phyloP scores from a whole-genome alignment of 2,113 vertebrate species.

The Peucedramus taeniatus region DNA sequence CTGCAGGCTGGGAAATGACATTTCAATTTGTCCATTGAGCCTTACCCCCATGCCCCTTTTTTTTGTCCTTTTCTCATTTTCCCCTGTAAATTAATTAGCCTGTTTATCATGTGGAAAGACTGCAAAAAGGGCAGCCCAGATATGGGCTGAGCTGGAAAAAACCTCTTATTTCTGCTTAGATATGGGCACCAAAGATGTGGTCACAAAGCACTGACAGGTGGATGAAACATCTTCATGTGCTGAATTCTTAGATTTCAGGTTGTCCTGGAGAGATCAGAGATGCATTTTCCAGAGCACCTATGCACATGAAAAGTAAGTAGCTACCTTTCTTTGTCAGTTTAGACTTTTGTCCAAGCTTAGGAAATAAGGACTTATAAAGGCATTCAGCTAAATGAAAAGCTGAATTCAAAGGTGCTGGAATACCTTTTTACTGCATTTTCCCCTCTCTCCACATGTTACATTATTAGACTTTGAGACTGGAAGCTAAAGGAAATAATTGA shows the following conservation, averaged over 20 bases:
- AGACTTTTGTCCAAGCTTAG: neutral
- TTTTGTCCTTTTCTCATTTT: neutral
- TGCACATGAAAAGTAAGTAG: neutral
- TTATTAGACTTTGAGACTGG: neutral
- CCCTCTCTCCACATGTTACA: neutral
- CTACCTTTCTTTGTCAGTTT: neutral
- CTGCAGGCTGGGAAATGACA: conserved; percentile 65
- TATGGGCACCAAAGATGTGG: neutral
- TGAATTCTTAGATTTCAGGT: neutral
- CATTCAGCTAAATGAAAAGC: conserved; percentile 19
- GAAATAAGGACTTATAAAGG: neutral
- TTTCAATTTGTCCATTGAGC: conserved; percentile 73
- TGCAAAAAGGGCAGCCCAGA: neutral
- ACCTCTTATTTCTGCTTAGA: neutral
- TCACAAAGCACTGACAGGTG: neutral
- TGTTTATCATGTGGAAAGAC: conserved; percentile 49
- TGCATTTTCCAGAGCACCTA: neutral
- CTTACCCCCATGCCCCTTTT: fast-evolving
- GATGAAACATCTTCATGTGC: neutral
- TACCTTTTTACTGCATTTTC: neutral
- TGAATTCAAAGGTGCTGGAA: conserved; percentile 9
- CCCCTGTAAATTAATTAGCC: conserved; percentile 65
- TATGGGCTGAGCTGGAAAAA: neutral
- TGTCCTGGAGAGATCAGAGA: neutral
- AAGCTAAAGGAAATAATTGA: conserved; percentile 33